Evolutionary conservation across 2,888 invertebrate species (phyloP), one percentile per base, ranked within the genome.

Genomic region (Campoplex nolae): DNA sequence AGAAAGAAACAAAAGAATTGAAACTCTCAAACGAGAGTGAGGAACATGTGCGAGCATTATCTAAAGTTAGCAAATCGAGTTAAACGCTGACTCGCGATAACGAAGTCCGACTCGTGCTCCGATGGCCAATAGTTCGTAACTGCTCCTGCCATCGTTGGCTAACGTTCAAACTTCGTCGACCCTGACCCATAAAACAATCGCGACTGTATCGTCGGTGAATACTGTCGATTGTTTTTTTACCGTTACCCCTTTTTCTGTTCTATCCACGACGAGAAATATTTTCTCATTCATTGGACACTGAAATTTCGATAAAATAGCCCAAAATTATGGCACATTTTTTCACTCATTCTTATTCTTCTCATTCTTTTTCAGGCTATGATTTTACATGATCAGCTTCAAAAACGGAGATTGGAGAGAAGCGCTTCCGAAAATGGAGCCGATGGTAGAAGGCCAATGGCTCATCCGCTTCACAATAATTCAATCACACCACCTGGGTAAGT

Each of bases 371-470:
- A 87, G 84, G 85, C 85, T 23, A 92, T 93, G 92, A 92, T 93
- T 90, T 85, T 93, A 71, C 94, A 94, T 90, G 94, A 94, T 87
- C 94, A 94, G 83, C 88, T 94, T 56, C 94, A 94, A 73, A 94
- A 93, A 88, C 92, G 91, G 78, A 92, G 92, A 87, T 85, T 94
- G 68, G 94, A 94, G 86, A 92, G 94, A 79, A 94, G 93, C 84
- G 90, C 92, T 23, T 94, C 94, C 42, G 94, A 95, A 88, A 94
- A 94, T 81, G 93, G 92, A 23, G 92, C 91, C 11, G 93, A 93
- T 68, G 88, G 90, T 35, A 91, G 92, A 78, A 92, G 92, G 89
- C 90, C 93, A 74, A 90, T 92, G 90, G 89, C 91, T 77, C 91
- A 90, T 88, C 87, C 89, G 48, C 90, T 91, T 82, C 92, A 92